phyloP scores from a whole-genome alignment of 2,113 vertebrate genomes.

The Rhombomys opimus region DNA sequence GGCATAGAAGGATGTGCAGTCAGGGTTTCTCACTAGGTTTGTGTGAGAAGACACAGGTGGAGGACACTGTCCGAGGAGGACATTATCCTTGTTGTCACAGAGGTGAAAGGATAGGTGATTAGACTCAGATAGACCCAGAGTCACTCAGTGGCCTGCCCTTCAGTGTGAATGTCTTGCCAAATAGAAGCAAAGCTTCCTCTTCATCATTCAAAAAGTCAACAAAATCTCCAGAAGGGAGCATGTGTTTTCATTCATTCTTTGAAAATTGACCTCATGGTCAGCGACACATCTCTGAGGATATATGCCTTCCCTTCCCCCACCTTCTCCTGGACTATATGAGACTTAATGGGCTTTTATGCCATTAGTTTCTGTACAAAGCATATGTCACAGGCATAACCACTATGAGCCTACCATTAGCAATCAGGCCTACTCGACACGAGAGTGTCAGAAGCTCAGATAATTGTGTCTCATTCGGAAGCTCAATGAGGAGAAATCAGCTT shows the following conservation, averaged over 20 bases:
- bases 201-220: no score
- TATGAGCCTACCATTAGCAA: background rate
- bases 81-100: rapidly evolving
- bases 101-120: rapidly evolving
- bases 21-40: background rate
- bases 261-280: background rate
- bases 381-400: background rate
- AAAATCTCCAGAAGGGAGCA: background rate
- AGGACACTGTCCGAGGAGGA: no score
- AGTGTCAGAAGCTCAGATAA: background rate
- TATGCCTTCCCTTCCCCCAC: background rate
- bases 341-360: background rate
- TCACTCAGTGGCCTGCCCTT: background rate
- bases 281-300: no score
- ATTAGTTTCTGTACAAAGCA: background rate
- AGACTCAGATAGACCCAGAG: background rate
- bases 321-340: background rate
- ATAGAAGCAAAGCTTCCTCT: no score
- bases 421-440: background rate
- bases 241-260: background rate
- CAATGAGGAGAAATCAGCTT: background rate
- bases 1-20: background rate
- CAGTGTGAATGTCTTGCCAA: rapidly evolving
- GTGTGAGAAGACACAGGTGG: rapidly evolving
- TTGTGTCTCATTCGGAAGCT: background rate